Percentiles rank a stretch among this genome's conserved stretches.
Conservation (phyloP, 2,797 vertebrate genomes). For the Dallia pectoralis region DNA sequence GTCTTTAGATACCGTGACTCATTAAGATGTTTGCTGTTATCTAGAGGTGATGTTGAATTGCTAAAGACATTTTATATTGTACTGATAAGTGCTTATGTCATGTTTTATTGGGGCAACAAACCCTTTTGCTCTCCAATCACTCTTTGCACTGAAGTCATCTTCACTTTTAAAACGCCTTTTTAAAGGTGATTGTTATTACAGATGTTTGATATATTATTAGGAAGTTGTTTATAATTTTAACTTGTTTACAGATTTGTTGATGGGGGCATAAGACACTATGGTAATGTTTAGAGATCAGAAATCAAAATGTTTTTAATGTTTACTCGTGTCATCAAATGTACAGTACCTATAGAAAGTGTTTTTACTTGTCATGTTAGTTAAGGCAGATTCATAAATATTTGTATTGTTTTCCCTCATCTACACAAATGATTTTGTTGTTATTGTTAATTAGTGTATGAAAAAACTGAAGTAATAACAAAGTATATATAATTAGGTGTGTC, state of each 20-base stretch:
- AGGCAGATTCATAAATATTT: too few relatives aligned
- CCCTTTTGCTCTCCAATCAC: neutral
- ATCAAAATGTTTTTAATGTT: neutral
- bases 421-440: too few relatives aligned
- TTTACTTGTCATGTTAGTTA: too few relatives aligned
- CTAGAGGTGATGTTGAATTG: constrained; percentile 8
- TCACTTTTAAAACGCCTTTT: neutral
- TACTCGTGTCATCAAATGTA: neutral
- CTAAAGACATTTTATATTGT: constrained; percentile 25
- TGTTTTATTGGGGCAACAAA: constrained; percentile 32
- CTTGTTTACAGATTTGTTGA: constrained; percentile 26
- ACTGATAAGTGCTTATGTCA: neutral
- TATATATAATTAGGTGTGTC: too few relatives aligned
- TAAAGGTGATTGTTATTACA: constrained; percentile 23
- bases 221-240: constrained; percentile 9
- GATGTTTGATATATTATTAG: constrained; percentile 22
- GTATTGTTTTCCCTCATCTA: too few relatives aligned
- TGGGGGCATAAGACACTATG: neutral
- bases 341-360: neutral
- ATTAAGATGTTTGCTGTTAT: constrained; percentile 19
- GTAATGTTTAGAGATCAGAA: neutral
- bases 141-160: constrained; percentile 31
- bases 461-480: too few relatives aligned
- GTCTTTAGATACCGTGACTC: neutral
- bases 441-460: too few relatives aligned